Evolutionary conservation across 2,888 invertebrate genomes (phyloP).

Genomic region (Lepidocyrtinus sp.): DNA sequence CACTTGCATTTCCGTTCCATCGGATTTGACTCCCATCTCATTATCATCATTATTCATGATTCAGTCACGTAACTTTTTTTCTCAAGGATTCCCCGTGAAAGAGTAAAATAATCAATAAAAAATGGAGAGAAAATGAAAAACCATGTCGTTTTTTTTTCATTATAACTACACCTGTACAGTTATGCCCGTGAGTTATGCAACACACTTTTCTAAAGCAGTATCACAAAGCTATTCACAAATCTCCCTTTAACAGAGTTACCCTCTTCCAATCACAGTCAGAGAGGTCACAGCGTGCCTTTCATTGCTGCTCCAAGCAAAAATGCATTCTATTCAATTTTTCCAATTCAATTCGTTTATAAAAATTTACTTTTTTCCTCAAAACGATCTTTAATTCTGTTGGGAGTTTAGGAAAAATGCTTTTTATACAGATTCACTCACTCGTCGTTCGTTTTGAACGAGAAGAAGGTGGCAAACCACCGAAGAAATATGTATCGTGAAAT

Average conservation of each 20-base stretch:
- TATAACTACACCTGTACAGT: not conserved
- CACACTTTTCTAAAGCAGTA: not conserved
- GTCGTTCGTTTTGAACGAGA: no score
- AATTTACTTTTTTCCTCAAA: conserved; percentile 17
- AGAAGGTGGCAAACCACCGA: no score
- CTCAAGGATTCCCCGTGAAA: no score
- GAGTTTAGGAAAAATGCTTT: conserved; percentile 61
- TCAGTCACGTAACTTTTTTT: not conserved
- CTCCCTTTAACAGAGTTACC: not conserved
- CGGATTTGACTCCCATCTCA: conserved; percentile 49
- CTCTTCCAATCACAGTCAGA: not conserved
- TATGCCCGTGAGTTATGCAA: not conserved
- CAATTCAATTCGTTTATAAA: conserved; percentile 1
- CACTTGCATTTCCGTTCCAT: conserved; percentile 34
- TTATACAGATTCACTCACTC: conserved; percentile 44
- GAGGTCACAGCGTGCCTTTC: conserved; percentile 3
- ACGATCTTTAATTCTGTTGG: conserved; percentile 57
- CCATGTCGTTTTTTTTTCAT: not conserved
- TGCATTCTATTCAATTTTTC: conserved; percentile 22
- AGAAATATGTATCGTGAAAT: no score
- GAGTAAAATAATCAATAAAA: not conserved
- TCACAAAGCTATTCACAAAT: conserved; percentile 4
- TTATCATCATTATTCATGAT: conserved; percentile 30
- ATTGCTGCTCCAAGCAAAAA: conserved; percentile 19
- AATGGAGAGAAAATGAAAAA: conserved; percentile 5